Evolutionary conservation across 2,113 vertebrate species (phyloP).

Genomic region (Corynorhinus townsendii): DNA sequence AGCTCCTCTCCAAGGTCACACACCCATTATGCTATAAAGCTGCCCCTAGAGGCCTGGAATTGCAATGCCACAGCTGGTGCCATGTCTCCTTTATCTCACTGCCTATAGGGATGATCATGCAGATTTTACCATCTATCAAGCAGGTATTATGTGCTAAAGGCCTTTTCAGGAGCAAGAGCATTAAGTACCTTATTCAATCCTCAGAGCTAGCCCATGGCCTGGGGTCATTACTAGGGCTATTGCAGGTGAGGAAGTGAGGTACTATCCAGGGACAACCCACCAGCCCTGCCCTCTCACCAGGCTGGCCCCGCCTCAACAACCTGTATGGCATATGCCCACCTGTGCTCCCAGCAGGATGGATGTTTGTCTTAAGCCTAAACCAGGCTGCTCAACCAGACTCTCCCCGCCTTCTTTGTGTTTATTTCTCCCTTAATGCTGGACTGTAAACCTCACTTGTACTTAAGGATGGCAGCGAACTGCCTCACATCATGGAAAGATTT

Average conservation of each 20-base stretch:
- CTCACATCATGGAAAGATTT: background rate
- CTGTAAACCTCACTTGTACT: background rate
- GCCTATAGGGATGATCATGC: background rate
- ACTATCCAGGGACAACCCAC: accelerated
- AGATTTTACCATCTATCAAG: background rate
- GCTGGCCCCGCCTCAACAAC: background rate
- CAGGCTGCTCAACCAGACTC: background rate
- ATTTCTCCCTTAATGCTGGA: background rate
- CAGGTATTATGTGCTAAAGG: background rate
- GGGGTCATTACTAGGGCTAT: no score
- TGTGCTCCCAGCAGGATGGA: background rate
- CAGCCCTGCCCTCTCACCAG: accelerated
- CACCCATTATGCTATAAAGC: background rate
- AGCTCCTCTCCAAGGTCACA: background rate
- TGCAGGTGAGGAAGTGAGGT: background rate
- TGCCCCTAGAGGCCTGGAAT: background rate
- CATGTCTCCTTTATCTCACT: background rate
- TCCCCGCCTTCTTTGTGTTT: background rate
- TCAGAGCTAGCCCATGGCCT: background rate
- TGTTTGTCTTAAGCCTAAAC: background rate
- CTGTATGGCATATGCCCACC: accelerated
- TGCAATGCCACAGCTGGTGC: background rate
- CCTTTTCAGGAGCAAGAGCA: background rate
- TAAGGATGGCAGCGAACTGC: background rate
- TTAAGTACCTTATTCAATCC: background rate